Evolutionary conservation across 2,888 invertebrate genomes (phyloP).

Genomic region (Hanleya hanleyi): DNA sequence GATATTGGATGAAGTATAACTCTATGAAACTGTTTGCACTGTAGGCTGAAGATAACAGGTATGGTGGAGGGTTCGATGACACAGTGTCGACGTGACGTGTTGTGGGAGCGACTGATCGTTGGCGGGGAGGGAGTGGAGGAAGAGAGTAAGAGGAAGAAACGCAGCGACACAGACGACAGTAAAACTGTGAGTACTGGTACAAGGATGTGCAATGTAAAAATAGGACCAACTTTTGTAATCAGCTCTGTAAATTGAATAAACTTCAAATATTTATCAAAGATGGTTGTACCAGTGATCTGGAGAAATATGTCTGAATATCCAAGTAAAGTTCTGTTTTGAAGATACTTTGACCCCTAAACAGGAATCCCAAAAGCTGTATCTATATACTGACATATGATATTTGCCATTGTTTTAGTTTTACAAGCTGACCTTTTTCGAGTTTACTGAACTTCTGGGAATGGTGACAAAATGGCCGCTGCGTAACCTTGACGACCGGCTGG

Average conservation of each 20-base stretch:
- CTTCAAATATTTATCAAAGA: too few relatives aligned
- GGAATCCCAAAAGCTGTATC: too few relatives aligned
- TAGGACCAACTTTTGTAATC: too few relatives aligned
- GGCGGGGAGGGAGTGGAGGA: conserved; percentile 55
- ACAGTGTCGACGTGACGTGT: conserved; percentile 81
- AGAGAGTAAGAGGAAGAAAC: conserved; percentile 52
- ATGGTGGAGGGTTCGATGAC: conserved; percentile 81
- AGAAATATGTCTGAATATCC: too few relatives aligned
- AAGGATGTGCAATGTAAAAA: neutral
- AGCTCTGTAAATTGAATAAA: too few relatives aligned
- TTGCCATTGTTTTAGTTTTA: conserved; percentile 13
- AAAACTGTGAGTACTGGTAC: conserved; percentile 42
- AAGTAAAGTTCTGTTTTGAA: too few relatives aligned
- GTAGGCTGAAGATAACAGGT: conserved; percentile 75
- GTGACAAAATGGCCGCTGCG: conserved; percentile 78
- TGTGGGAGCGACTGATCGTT: conserved; percentile 81
- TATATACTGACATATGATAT: too few relatives aligned
- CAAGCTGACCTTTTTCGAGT: conserved; percentile 78
- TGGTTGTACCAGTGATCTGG: too few relatives aligned
- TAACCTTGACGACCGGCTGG: conserved; percentile 78
- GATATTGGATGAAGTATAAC: too few relatives aligned
- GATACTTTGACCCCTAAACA: too few relatives aligned
- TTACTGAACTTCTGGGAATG: conserved; percentile 78
- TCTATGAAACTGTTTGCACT: neutral
- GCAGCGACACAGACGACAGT: conserved; percentile 63